phyloP scores from a whole-genome alignment of 2,888 invertebrate genomes.

The Hecatera dysodea region DNA sequence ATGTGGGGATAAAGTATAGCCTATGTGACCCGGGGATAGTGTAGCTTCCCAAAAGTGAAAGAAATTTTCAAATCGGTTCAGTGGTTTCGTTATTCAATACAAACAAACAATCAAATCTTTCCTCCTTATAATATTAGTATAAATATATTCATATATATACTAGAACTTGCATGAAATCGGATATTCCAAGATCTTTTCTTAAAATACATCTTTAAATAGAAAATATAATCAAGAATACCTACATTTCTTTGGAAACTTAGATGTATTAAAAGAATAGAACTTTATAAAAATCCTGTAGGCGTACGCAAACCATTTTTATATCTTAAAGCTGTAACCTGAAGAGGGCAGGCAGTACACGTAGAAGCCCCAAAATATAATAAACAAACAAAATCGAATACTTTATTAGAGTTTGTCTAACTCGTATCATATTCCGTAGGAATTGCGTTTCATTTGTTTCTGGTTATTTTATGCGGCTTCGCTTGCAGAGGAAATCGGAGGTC shows the following conservation, averaged over 20 bases:
- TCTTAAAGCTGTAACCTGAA: conserved; percentile 26
- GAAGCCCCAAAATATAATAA: conserved; percentile 26
- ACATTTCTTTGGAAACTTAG: background rate
- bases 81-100: too few relatives aligned
- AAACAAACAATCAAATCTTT: too few relatives aligned
- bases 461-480: background rate
- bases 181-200: background rate
- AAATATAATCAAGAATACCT: background rate
- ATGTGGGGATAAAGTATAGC: too few relatives aligned
- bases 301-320: conserved; percentile 1
- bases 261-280: background rate
- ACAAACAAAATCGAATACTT: conserved; percentile 37
- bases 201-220: background rate
- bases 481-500: background rate
- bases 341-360: conserved; percentile 3
- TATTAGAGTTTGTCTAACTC: conserved; percentile 28
- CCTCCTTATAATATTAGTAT: too few relatives aligned
- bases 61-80: too few relatives aligned
- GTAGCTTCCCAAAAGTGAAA: too few relatives aligned
- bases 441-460: conserved; percentile 6
- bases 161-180: background rate
- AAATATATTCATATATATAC: too few relatives aligned
- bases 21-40: too few relatives aligned
- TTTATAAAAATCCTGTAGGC: conserved; percentile 20
- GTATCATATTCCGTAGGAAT: conserved; percentile 18